Base-by-base conservation (phyloP, 2,113 vertebrate genomes). In the Elephas maximus region DNA sequence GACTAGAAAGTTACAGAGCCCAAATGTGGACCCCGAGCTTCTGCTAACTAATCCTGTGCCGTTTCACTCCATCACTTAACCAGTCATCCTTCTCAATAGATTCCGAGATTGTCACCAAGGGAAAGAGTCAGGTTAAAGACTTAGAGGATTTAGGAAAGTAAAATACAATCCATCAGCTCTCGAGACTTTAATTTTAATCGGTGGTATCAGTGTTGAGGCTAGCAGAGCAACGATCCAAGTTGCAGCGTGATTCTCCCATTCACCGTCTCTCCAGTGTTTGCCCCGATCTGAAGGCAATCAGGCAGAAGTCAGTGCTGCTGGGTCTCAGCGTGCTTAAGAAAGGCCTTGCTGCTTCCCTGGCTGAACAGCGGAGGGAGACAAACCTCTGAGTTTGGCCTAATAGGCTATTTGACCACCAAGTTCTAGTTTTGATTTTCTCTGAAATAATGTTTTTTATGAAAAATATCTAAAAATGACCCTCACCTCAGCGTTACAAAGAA, bases 291-390 rank as follows among this genome's bases (percentile, higher is more conserved):
- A 33, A 44, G 12, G 60, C 1, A 5, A 53, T 84, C 53, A 53
- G 44, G 37, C 24, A 3, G 2, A 2, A 0, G 17, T n/a, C 74
- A 33, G 5, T 0, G 21, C 20, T 53, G 41, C 45, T 51, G 6
- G 5, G 5, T 57, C 18, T 30, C 28, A 0, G 23, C 24, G 63
- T 18, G 92, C 65, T 20, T 20, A 20, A 79, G 57, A 80, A 90
- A 69, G 18, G 73, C 7, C 84, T 82, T 95, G 83, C 71, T 90
- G 51, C 71, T 93, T 21, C 73, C 71, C 41, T 74, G 53, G 37
- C 4, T 91, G 91, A 97, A 98, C 98, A 97, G 98, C 1, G 98
- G 99, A 98, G 99, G 98, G 99, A 98, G 98, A 98, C 98, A 99
- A 92, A 95, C 67, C 76, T 97, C 98, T 90, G 97, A 97, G 85